Percentiles rank a stretch among this genome's conserved stretches.
Evolutionary conservation across 2,888 invertebrate species (phyloP).

Genomic region (Ashinkailepas kermadecensis): DNA sequence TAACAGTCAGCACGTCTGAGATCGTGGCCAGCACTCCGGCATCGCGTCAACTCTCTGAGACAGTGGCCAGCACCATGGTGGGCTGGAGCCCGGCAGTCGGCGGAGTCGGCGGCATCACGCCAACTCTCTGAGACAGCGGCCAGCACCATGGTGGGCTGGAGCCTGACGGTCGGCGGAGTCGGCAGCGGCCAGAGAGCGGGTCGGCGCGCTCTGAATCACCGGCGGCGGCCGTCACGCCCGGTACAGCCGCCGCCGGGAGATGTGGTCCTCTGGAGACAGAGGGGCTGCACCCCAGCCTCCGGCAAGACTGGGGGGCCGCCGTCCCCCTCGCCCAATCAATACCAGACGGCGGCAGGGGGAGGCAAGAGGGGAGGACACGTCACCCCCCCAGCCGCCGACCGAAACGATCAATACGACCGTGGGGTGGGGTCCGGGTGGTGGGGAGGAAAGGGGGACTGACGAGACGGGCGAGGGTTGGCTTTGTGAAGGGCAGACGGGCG

Average conservation of each 20-base stretch:
- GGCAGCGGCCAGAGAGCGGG: background rate
- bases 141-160: no score
- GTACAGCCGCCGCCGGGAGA: background rate
- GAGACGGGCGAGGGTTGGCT: no score
- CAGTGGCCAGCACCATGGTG: no score
- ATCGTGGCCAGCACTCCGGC: no score
- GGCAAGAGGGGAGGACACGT: background rate
- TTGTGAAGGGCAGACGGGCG: no score
- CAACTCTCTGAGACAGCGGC: no score
- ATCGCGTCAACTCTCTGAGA: no score
- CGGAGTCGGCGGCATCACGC: background rate
- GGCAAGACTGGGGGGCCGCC: slow-evolving; percentile 8
- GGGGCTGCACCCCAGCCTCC: slow-evolving; percentile 12
- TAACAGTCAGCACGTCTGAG: no score
- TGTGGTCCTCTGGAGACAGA: slow-evolving; percentile 5
- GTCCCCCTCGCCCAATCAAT: slow-evolving; percentile 6
- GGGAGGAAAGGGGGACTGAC: background rate
- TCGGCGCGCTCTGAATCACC: background rate
- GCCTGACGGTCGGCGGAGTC: no score
- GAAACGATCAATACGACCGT: slow-evolving; percentile 2
- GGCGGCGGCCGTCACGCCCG: background rate
- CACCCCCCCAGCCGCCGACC: background rate
- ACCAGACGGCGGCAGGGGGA: slow-evolving; percentile 15
- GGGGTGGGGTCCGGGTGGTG: slow-evolving; percentile 1
- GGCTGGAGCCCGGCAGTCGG: no score